Conservation (phyloP, 2,888 invertebrate species). For the Drosophila meridiana region DNA sequence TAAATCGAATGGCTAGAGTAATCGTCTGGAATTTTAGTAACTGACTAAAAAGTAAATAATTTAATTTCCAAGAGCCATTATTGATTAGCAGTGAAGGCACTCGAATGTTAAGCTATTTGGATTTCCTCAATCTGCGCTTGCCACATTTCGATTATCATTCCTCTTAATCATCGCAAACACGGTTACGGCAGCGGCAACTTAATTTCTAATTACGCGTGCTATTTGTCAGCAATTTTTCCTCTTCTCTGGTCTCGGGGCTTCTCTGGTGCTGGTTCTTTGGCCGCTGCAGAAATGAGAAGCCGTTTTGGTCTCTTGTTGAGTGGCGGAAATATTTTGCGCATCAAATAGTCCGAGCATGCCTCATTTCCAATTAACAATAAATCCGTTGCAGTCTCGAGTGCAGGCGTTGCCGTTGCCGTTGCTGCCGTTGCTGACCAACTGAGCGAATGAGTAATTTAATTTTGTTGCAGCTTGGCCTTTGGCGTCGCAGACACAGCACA, state of each 20-base stretch:
- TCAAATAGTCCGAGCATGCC: slow-evolving; percentile 77
- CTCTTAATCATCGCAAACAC: slow-evolving; percentile 66
- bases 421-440: slow-evolving; percentile 63
- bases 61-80: not conserved
- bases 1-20: not conserved
- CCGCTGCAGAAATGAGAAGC: slow-evolving; percentile 31
- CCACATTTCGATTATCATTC: slow-evolving; percentile 65
- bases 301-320: slow-evolving; percentile 59
- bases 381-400: slow-evolving; percentile 72
- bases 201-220: slow-evolving; percentile 79
- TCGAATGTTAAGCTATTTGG: not conserved
- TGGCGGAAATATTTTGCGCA: slow-evolving; percentile 77
- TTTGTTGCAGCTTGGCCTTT: slow-evolving; percentile 75
- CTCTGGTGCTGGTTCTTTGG: slow-evolving; percentile 7
- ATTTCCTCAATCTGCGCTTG: slow-evolving; percentile 12
- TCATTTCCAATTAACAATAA: slow-evolving; percentile 79
- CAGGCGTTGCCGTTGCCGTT: slow-evolving; percentile 13
- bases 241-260: not conserved
- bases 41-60: not conserved
- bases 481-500: slow-evolving; percentile 59
- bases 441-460: slow-evolving; percentile 80
- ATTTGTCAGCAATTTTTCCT: slow-evolving; percentile 71
- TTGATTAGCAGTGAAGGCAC: slow-evolving; percentile 29
- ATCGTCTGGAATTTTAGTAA: not conserved
- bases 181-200: slow-evolving; percentile 60